Base-by-base conservation (phyloP, 2,797 vertebrate species). In the Sebastes taczanowskii region DNA sequence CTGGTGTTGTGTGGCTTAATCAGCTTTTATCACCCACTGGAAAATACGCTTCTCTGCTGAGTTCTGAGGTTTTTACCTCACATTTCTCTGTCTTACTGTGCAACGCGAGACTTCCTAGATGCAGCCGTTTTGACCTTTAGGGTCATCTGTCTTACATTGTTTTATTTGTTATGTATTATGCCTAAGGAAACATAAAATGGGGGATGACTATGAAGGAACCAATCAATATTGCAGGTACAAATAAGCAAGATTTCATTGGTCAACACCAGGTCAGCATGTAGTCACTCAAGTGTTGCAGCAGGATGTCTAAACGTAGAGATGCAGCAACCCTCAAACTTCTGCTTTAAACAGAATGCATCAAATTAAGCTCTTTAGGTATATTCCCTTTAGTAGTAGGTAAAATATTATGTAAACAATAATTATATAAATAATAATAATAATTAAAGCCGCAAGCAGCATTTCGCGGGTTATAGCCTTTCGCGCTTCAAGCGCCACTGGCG, bases 1-100 rank as follows among this genome's bases (percentile, higher is more conserved):
- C 34, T 71, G 56, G 34, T 78, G 83, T 71, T 78, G 53, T 86
- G 69, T 58, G 32, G 82, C 84, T 61, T 77, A 83, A 92, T 88
- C 55, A 90, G 79, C 80, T 46, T 76, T 83, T 74, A 88, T 86
- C 83, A 69, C 35, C 60, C 13, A 55, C 6, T 62, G 56, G 73
- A 80, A 74, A 74, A 81, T 18, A 66, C 23, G 49, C 67, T 56
- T 20, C 42, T 74, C 42, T 29, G 46, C 71, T 29, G 23, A 30
- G 29, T 70, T 71, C 30, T 11, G 49, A 60, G 52, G 38, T 42
- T 42, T 79, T 67, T 69, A 67, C 38, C 67, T 25, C 27, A 72
- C 20, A 8, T 74, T 29, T 38, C 32, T 66, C 42, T 55, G 6
- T 67, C n/a, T 81, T 4, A 22, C 59, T 11, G 1, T 30, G 53